Evolutionary conservation across 2,113 vertebrate genomes (phyloP).

Genomic region (Gallinago jamesoni): DNA sequence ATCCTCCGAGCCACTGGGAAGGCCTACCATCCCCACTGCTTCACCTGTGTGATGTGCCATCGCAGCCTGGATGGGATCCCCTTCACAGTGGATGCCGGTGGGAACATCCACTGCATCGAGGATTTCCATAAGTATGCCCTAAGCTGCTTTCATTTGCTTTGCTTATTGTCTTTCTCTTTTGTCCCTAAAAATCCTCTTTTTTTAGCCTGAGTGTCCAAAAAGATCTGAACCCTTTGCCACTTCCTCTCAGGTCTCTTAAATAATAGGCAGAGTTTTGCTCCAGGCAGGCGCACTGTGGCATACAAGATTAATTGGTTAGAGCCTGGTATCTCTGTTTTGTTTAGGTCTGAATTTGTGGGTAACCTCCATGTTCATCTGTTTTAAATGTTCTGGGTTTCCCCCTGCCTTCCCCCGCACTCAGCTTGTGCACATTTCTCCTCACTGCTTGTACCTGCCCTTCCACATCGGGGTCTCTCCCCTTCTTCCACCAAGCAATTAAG

Average conservation of each 20-base stretch:
- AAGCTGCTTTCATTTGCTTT: background rate
- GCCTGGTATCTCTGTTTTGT: background rate
- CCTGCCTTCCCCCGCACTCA: background rate
- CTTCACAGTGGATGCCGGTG: slow-evolving; percentile 93
- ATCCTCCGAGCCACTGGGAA: slow-evolving; percentile 96
- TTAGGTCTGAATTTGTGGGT: background rate
- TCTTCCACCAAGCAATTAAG: background rate
- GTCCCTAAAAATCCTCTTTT: background rate
- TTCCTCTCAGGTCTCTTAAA: background rate
- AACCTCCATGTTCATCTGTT: background rate
- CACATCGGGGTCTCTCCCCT: background rate
- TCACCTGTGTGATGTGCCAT: slow-evolving; percentile 95
- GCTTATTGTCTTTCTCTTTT: background rate
- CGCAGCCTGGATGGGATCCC: slow-evolving; percentile 97
- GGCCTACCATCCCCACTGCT: slow-evolving; percentile 98
- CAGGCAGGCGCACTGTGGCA: background rate
- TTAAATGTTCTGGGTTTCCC: background rate
- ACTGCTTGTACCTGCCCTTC: background rate
- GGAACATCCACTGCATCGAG: slow-evolving; percentile 98
- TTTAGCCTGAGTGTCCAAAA: background rate
- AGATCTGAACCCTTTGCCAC: background rate
- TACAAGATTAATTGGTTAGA: background rate
- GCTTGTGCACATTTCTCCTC: background rate
- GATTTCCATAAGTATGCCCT: slow-evolving; percentile 94
- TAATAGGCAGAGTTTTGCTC: background rate